Percentiles rank a stretch among this genome's conserved stretches.
Evolutionary conservation across 2,113 vertebrate genomes (phyloP).

Genomic region (Rhipidura dahli): DNA sequence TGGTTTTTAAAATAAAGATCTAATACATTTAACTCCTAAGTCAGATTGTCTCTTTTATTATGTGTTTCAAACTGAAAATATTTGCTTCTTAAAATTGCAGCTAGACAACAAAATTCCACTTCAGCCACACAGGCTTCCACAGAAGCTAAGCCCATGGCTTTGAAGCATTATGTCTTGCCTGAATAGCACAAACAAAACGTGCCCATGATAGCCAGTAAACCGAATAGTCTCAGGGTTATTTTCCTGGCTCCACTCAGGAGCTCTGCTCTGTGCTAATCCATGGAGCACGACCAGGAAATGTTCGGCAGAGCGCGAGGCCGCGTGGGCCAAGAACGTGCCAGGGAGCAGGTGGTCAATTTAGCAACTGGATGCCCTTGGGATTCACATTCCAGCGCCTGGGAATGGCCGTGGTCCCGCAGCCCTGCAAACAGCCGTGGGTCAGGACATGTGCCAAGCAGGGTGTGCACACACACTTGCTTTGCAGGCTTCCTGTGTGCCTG

Average conservation of each 20-base stretch:
- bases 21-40: neutral
- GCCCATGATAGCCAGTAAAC: neutral
- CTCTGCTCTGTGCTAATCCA: neutral
- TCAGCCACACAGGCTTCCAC: neutral
- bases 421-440: fast-evolving
- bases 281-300: neutral
- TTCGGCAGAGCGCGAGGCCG: neutral
- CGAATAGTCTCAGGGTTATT: neutral
- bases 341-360: neutral
- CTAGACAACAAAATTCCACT: neutral
- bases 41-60: neutral
- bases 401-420: neutral
- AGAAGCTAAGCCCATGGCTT: neutral
- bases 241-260: neutral
- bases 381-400: neutral
- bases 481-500: fast-evolving
- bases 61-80: neutral
- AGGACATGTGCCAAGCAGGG: neutral
- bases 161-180: neutral
- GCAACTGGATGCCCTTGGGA: neutral
- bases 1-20: neutral
- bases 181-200: neutral
- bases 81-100: neutral
- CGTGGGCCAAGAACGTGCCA: neutral
- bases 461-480: neutral